Evolutionary conservation across 2,113 vertebrate species (phyloP).

Genomic region (Tachuris rubrigastra): DNA sequence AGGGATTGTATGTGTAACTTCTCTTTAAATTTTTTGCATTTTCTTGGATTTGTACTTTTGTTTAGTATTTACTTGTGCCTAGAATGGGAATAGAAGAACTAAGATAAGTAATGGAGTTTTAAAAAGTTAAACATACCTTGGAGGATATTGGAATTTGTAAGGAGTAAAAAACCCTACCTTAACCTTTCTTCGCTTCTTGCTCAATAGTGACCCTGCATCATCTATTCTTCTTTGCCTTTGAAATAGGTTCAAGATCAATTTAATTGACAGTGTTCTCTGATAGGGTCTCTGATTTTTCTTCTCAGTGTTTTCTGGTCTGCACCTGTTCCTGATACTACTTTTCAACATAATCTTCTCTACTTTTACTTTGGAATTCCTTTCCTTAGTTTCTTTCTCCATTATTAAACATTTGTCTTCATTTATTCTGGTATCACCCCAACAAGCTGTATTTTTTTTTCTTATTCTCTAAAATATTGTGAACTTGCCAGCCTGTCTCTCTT

Average conservation of each 20-base stretch:
- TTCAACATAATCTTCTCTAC: not conserved
- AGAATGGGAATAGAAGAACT: not conserved
- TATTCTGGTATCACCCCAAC: not conserved
- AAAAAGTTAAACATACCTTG: not conserved
- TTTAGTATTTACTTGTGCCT: not conserved
- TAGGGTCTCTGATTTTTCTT: not conserved
- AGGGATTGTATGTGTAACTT: not conserved
- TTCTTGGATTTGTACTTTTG: not conserved
- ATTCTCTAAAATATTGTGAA: not conserved
- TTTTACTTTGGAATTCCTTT: not conserved
- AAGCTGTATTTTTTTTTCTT: not conserved
- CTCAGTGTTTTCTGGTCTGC: not conserved
- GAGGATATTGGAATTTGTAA: not conserved
- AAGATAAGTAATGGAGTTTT: not conserved
- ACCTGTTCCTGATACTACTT: not conserved
- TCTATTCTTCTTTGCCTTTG: not conserved
- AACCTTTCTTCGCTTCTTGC: not conserved
- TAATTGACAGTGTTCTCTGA: not conserved
- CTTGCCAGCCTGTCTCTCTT: not conserved
- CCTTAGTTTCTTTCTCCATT: not conserved
- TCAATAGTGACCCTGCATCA: not conserved
- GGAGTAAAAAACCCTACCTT: not conserved
- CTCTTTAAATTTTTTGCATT: not conserved
- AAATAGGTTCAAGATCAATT: not conserved
- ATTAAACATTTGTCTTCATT: not conserved